phyloP scores from a whole-genome alignment of 2,888 invertebrate species.

The Zaprionus bogoriensis region DNA sequence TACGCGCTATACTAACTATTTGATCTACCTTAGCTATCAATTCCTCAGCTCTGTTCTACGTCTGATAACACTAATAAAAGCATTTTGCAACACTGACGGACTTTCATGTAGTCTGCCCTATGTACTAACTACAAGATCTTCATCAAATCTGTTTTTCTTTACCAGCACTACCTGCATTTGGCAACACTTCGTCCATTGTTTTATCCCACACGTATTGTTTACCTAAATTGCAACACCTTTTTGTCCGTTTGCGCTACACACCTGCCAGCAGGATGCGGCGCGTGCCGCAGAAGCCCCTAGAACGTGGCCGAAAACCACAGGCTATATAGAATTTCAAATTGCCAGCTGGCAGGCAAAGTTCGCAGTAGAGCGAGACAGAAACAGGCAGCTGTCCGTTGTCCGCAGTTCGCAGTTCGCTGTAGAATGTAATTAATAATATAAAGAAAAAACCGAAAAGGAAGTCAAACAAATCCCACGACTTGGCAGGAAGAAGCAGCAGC shows the following conservation, averaged over 20 bases:
- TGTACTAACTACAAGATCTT: no score
- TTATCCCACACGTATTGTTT: neutral
- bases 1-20: no score
- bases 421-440: conserved; percentile 46
- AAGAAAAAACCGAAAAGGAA: conserved; percentile 18
- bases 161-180: neutral
- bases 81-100: neutral
- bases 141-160: neutral
- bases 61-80: no score
- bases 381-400: conserved; percentile 32
- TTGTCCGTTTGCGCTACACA: no score
- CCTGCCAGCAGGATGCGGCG: conserved; percentile 43
- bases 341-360: conserved; percentile 55
- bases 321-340: conserved; percentile 63
- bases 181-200: neutral
- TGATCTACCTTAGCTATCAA: no score
- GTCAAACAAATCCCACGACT: conserved; percentile 49
- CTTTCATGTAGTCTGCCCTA: no score
- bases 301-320: conserved; percentile 36
- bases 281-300: conserved; percentile 35
- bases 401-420: no score
- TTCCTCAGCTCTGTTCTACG: no score
- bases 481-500: conserved; percentile 39
- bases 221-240: neutral
- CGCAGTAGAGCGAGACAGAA: neutral